Evolutionary conservation across 2,113 vertebrate species (phyloP).

Genomic region (Struthio camelus): DNA sequence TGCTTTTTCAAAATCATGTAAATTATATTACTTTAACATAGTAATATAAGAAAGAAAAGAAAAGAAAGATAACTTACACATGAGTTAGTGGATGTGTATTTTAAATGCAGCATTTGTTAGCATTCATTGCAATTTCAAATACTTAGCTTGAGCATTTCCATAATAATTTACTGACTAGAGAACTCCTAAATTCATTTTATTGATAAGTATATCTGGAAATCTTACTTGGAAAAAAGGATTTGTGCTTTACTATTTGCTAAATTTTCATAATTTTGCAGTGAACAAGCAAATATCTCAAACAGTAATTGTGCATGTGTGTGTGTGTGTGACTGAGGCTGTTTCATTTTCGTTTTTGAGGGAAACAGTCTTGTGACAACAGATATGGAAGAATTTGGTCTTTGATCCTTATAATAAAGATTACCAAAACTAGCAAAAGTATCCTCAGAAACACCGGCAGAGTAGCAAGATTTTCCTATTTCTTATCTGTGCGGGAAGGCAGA

Average conservation of each 20-base stretch:
- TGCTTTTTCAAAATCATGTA: not conserved
- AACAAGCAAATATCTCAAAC: not conserved
- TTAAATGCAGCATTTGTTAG: not conserved
- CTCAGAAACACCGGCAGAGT: not conserved
- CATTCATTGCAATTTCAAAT: not conserved
- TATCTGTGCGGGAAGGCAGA: not conserved
- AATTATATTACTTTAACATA: not conserved
- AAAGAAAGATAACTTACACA: not conserved
- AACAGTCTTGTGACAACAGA: not conserved
- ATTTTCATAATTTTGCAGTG: not conserved
- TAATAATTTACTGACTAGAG: not conserved
- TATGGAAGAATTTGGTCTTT: not conserved
- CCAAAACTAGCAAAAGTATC: not conserved
- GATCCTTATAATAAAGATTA: not conserved
- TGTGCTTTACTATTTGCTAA: not conserved
- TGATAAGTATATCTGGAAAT: not conserved
- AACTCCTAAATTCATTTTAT: not conserved
- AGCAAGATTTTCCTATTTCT: not conserved
- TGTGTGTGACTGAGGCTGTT: not conserved
- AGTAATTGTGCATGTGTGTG: rapidly evolving
- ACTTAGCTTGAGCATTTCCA: rapidly evolving
- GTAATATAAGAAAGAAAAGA: not conserved
- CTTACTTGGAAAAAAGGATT: not conserved
- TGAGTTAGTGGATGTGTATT: not conserved
- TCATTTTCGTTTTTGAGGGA: not conserved